phyloP scores from a whole-genome alignment of 2,888 invertebrate species.

The Drosophila bunnanda region DNA sequence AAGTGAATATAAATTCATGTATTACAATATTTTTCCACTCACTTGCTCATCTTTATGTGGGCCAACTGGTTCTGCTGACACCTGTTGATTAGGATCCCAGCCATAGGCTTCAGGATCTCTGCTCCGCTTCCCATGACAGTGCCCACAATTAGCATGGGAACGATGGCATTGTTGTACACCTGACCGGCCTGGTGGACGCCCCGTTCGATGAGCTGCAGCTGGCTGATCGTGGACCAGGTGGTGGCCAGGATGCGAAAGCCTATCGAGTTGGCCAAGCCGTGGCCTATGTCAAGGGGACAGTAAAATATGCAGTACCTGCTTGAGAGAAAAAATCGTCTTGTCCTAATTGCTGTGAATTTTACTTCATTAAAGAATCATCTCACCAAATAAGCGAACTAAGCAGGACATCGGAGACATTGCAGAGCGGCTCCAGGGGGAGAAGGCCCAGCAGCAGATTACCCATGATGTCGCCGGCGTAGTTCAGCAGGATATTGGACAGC shows the following conservation, averaged over 20 bases:
- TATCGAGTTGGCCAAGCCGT: conserved; percentile 31
- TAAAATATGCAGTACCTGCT: conserved; percentile 64
- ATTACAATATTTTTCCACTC: too few species aligned
- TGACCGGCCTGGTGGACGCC: conserved; percentile 51
- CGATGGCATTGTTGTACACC: conserved; percentile 52
- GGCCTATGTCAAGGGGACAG: conserved; percentile 56
- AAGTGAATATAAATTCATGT: too few species aligned
- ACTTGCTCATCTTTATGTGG: conserved; percentile 65
- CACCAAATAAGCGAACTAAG: conserved; percentile 57
- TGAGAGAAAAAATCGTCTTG: background rate
- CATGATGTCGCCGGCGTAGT: conserved; percentile 65
- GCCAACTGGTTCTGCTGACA: conserved; percentile 59
- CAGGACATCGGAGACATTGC: conserved; percentile 54
- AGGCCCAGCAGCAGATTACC: conserved; percentile 61
- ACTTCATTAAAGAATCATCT: background rate
- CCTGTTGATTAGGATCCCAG: conserved; percentile 59
- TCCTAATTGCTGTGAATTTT: background rate
- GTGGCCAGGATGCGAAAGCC: conserved; percentile 54
- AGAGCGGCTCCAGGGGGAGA: conserved; percentile 62
- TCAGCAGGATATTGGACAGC: conserved; percentile 59
- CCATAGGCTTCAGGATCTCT: conserved; percentile 64
- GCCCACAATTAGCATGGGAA: conserved; percentile 66
- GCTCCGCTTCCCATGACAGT: conserved; percentile 69
- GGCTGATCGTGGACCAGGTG: conserved; percentile 56
- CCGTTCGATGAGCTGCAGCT: conserved; percentile 61